Percentiles rank a stretch among this genome's conserved stretches.
Evolutionary conservation across 2,797 vertebrate species (phyloP).

Genomic region (Gadopsis bispinosus): DNA sequence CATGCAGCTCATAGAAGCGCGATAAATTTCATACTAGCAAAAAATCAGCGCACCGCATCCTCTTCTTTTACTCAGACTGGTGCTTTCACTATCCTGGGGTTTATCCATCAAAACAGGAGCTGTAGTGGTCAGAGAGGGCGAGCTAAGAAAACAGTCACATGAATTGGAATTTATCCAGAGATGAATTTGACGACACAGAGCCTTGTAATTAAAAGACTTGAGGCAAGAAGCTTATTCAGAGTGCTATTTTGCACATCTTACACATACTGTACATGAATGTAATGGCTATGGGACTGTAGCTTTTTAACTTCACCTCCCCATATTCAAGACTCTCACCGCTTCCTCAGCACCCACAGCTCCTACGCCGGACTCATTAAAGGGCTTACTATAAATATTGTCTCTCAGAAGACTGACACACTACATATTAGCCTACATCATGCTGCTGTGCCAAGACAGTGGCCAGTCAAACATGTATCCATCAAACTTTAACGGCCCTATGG

Average conservation of each 20-base stretch:
- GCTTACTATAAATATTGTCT: conserved; percentile 70
- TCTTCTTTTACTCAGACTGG: neutral
- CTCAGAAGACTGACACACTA: conserved; percentile 52
- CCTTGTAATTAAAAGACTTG: neutral
- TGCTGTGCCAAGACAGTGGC: conserved; percentile 26
- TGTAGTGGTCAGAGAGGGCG: neutral
- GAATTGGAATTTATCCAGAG: neutral
- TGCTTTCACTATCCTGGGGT: neutral
- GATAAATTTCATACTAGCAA: conserved; percentile 26
- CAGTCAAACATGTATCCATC: conserved; percentile 57
- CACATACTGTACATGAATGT: conserved; percentile 1
- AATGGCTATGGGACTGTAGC: neutral
- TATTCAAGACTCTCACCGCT: conserved; percentile 15
- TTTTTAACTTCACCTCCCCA: neutral
- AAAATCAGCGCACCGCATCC: conserved; percentile 3
- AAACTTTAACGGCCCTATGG: conserved; percentile 54
- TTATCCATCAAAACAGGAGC: neutral
- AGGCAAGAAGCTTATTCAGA: neutral
- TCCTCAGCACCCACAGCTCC: conserved; percentile 27
- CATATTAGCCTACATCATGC: conserved; percentile 39
- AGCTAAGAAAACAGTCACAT: neutral
- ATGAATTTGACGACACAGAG: neutral
- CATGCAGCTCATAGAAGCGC: conserved; percentile 28
- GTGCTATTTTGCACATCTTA: neutral
- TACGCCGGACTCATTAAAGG: conserved; percentile 44